phyloP scores from a whole-genome alignment of 2,888 invertebrate genomes.

The Xestobium rufovillosum region DNA sequence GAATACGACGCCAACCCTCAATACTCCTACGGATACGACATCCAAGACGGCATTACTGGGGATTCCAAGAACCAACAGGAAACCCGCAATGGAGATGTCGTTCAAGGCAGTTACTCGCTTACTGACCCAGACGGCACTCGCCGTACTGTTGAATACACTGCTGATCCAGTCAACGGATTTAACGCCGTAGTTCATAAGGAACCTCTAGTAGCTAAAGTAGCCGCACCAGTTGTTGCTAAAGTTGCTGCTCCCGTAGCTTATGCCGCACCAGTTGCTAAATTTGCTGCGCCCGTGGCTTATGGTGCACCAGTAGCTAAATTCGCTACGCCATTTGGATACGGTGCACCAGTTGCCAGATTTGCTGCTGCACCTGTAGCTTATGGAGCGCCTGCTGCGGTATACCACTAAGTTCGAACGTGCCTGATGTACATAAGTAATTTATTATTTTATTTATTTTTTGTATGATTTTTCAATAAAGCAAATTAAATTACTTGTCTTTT shows the following conservation, averaged over 20 bases:
- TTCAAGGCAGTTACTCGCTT: constrained; percentile 49
- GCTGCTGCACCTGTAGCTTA: constrained; percentile 29
- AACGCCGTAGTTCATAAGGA: constrained; percentile 51
- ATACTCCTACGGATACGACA: constrained; percentile 50
- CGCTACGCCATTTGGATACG: constrained; percentile 20
- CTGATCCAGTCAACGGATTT: constrained; percentile 52
- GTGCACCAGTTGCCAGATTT: constrained; percentile 16
- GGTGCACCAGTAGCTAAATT: constrained; percentile 14
- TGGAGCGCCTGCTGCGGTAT: constrained; percentile 29
- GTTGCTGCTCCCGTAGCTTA: constrained; percentile 41
- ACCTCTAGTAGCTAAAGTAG: constrained; percentile 42
- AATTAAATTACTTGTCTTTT: no score
- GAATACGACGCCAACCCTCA: constrained; percentile 48
- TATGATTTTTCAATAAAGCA: no score
- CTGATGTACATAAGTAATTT: no score
- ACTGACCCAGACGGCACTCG: constrained; percentile 51
- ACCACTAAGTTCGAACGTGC: no score
- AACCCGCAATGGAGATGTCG: constrained; percentile 48
- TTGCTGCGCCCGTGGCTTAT: constrained; percentile 16
- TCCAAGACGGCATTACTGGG: constrained; percentile 49
- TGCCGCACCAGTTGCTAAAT: constrained; percentile 23
- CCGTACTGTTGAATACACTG: constrained; percentile 50
- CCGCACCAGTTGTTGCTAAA: constrained; percentile 40
- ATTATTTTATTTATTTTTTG: no score
- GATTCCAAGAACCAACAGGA: constrained; percentile 51